These are phyloP conservation scores for Saccostrea cuccullata DNA, from an alignment of 1,140 invertebrate genomes.

Conservation along the genomic window DNA sequence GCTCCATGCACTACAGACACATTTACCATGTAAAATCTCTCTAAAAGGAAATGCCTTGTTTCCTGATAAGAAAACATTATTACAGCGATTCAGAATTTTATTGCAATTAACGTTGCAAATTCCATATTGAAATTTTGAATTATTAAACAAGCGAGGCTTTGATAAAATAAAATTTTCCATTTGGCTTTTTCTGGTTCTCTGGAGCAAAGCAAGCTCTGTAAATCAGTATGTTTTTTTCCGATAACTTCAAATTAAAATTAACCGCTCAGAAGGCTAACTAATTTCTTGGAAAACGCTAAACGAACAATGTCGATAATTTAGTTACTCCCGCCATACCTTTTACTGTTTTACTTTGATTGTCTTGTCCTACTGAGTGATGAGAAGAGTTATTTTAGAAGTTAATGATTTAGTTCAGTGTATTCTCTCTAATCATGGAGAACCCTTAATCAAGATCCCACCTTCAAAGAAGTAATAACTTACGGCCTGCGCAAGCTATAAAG, in stretches of 20 bases:
- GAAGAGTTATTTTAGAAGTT: neutral
- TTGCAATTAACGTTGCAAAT: neutral
- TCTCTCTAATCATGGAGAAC: neutral
- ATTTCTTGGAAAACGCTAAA: neutral
- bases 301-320: neutral
- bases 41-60: too few species aligned
- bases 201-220: neutral
- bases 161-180: neutral
- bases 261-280: neutral
- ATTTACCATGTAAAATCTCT: too few species aligned
- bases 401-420: neutral
- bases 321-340: neutral
- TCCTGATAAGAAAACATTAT: neutral
- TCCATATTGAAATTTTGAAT: neutral
- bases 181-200: neutral
- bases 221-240: neutral
- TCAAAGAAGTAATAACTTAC: too few species aligned
- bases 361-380: neutral
- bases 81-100: neutral
- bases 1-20: too few species aligned
- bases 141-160: neutral
- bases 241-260: too few species aligned
- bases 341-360: neutral
- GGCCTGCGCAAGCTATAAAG: too few species aligned
- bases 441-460: neutral